Evolutionary conservation across 2,113 vertebrate genomes (phyloP), one percentile per base, ranked within the genome.

Genomic region (Notarius quadriscutis): DNA sequence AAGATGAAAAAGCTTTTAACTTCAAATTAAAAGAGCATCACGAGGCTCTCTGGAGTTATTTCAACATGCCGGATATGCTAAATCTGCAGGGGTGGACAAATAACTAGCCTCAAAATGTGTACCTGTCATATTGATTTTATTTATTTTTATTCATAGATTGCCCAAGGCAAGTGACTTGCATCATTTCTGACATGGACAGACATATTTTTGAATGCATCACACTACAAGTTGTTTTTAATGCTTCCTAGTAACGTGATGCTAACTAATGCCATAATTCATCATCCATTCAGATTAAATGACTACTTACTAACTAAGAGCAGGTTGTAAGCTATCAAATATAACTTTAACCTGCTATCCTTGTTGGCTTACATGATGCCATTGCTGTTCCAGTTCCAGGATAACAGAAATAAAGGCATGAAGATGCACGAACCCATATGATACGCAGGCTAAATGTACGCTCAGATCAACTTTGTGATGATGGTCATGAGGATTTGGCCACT

Each of bases 1-100:
- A 86, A 86, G 65, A 86, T 86, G 41, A 81, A 57, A 18, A 57
- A 10, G 78, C n/a, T 51, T 86, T 81, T 67, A 58, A 27, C 55
- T 82, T 62, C 63, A 74, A 84, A 74, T 74, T 83, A 81, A 62
- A 84, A 51, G 53, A 87, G 71, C 71, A 63, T 63, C 18, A 0
- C 27, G 74, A 63, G 58, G 88, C 55, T 53, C 81, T 72, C 67
- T 79, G 51, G 17, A n/a, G 69, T 18, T 85, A 85, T 50, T 75
- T 77, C 14, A 14, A 62, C 41, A 85, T 8, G 1, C 1, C 25
- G 27, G 25, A 25, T 78, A 12, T 78, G 34, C 50, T 77, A 62
- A 81, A 71, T 63, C 4, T 60, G 41, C 41, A 65, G 10, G 14
- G 53, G 48, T 60, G 30, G 20, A 50, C 14, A 65, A 67, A n/a